These are phyloP conservation scores for Menidia menidia DNA, from an alignment of 2,797 vertebrate genomes.

Conservation along the genomic window DNA sequence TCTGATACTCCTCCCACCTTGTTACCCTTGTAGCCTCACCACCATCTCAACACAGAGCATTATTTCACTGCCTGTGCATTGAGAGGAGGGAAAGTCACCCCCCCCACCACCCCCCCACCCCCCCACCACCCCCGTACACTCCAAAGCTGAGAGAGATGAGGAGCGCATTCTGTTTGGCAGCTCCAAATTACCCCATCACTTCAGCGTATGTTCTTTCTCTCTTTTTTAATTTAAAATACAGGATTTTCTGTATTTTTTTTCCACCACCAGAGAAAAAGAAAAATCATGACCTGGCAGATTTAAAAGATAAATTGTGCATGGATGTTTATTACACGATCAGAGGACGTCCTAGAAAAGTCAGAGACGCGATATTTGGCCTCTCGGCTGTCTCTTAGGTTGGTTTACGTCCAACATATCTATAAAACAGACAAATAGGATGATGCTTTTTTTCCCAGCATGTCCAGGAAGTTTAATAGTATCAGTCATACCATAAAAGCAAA, in stretches of 20 bases:
- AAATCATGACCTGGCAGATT: conserved; percentile 51
- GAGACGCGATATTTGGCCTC: conserved; percentile 7
- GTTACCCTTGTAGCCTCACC: conserved; percentile 13
- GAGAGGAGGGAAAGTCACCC: conserved; percentile 36
- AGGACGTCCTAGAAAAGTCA: conserved; percentile 35
- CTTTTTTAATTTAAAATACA: conserved; percentile 37
- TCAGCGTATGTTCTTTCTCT: conserved; percentile 26
- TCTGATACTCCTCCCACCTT: conserved; percentile 21
- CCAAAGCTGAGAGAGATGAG: conserved; percentile 67
- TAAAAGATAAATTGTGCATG: conserved; percentile 46
- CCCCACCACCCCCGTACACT: conserved; percentile 16
- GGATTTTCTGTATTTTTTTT: conserved; percentile 22
- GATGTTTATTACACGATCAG: conserved; percentile 62
- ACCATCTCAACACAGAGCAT: conserved; percentile 20
- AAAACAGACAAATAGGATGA: not conserved
- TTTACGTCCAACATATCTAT: conserved; percentile 15
- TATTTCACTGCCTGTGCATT: conserved; percentile 37
- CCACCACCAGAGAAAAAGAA: conserved; percentile 16
- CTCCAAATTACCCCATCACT: conserved; percentile 42
- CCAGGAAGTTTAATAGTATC: not conserved
- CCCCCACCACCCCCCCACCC: not conserved
- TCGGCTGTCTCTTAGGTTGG: conserved; percentile 14
- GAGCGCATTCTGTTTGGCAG: conserved; percentile 71
- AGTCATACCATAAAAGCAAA: not conserved
- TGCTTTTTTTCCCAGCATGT: not conserved